Evolutionary conservation across 2,797 vertebrate genomes (phyloP).

Genomic region (Hydrophis major): DNA sequence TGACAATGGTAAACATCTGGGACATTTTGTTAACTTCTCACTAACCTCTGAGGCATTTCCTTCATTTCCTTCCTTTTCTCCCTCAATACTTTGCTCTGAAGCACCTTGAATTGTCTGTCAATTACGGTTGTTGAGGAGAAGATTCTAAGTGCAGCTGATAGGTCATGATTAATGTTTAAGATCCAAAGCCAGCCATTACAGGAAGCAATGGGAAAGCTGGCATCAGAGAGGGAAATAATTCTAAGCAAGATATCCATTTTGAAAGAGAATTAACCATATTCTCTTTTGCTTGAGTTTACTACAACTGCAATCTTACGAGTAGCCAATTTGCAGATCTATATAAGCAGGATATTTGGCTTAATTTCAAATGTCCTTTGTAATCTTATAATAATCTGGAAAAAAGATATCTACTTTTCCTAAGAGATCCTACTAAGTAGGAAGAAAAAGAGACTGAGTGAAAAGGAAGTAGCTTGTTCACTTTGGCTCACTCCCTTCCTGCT

Average conservation of each 20-base stretch:
- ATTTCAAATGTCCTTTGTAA: neutral
- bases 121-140: conserved; percentile 1
- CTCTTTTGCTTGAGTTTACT: neutral
- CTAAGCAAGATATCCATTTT: neutral
- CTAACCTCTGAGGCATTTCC: neutral
- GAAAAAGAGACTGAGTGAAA: neutral
- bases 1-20: conserved; percentile 1
- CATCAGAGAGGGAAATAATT: neutral
- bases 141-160: conserved; percentile 2
- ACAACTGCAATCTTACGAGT: neutral
- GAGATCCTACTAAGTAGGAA: neutral
- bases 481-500: neutral
- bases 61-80: neutral
- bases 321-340: too few species aligned
- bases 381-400: neutral
- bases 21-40: conserved; percentile 8
- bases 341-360: neutral
- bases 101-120: neutral
- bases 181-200: conserved; percentile 26
- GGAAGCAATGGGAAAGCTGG: neutral
- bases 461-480: neutral
- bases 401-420: neutral
- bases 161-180: conserved; percentile 11
- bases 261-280: neutral
- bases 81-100: neutral